phyloP scores from a whole-genome alignment of 2,113 vertebrate genomes.

The Tenrec ecaudatus region DNA sequence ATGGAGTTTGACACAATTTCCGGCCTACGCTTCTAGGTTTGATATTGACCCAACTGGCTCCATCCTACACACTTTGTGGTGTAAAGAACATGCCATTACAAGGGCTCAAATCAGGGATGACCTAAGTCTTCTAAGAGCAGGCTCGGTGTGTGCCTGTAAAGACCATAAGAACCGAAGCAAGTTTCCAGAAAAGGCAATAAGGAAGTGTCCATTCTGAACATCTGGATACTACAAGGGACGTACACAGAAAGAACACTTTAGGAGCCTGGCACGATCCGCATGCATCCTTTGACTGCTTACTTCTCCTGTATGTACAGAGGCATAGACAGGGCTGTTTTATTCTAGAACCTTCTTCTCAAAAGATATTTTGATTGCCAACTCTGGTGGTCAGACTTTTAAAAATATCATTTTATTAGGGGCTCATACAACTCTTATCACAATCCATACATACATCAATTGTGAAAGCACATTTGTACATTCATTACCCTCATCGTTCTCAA shows the following conservation, averaged over 20 bases:
- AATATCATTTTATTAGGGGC: no score
- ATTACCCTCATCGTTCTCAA: no score
- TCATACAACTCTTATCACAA: no score
- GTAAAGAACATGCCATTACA: not conserved
- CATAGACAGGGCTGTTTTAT: not conserved
- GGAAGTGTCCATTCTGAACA: not conserved
- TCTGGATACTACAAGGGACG: not conserved
- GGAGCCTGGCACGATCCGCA: not conserved
- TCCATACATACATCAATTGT: no score
- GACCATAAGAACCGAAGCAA: slow-evolving; percentile 20
- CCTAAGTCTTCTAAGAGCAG: not conserved
- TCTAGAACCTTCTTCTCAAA: not conserved
- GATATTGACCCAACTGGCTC: not conserved
- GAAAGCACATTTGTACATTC: no score
- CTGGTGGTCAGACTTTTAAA: no score
- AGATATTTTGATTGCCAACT: not conserved
- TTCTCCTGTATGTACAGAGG: not conserved
- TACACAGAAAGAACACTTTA: not conserved
- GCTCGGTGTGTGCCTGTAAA: not conserved
- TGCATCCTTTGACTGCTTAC: not conserved
- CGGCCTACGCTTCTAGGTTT: not conserved
- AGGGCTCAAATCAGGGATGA: not conserved
- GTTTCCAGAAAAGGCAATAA: slow-evolving; percentile 14
- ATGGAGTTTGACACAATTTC: not conserved
- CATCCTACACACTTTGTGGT: not conserved